Evolutionary conservation across 2,888 invertebrate genomes (phyloP), one percentile per base, ranked within the genome.

Genomic region (Folsomia candida): DNA sequence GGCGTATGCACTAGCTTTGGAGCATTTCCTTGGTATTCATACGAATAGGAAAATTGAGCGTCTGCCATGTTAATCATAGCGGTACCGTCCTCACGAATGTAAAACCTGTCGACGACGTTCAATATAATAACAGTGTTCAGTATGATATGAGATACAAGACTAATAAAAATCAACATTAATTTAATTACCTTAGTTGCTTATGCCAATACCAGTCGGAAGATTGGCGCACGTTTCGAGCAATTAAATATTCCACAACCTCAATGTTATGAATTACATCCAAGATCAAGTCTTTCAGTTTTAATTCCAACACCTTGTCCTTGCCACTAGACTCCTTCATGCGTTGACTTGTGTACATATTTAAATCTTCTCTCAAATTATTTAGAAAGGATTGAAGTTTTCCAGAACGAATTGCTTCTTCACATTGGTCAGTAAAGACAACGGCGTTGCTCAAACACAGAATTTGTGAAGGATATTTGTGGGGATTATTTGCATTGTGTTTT

Each of bases 1-100:
- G 93, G 92, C 0, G 99, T 99, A 81, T 96, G 91, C 4, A 99
- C 99, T 79, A 99, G 87, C 84, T 97, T 97, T 54, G 91, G 89
- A 1, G 92, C 90, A 83, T 95, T 94, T n/a, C 99, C 99, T 81
- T 98, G 91, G 66, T 72, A 72, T 84, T 99, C 99, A 82, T 94
- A 99, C 0, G 97, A 94, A 84, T 99, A 99, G 27, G 91, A 88
- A 85, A 99, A 94, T 84, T 93, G 90, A 20, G 97, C 93, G 82
- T 94, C 91, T 2, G 93, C 97, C 91, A 98, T 97, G 83, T 89
- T 89, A 68, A 94, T 88, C 0, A 89, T 85, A 18, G 92, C 89
- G 70, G 87, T 87, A 64, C 88, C 87, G 51, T 85, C 84, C 51
- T 84, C 84, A 57, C 85, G 83, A 66, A 89, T 82, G 83, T 93